Evolutionary conservation across 2,797 vertebrate species (phyloP).

Genomic region (Pachyuromys duprasi): DNA sequence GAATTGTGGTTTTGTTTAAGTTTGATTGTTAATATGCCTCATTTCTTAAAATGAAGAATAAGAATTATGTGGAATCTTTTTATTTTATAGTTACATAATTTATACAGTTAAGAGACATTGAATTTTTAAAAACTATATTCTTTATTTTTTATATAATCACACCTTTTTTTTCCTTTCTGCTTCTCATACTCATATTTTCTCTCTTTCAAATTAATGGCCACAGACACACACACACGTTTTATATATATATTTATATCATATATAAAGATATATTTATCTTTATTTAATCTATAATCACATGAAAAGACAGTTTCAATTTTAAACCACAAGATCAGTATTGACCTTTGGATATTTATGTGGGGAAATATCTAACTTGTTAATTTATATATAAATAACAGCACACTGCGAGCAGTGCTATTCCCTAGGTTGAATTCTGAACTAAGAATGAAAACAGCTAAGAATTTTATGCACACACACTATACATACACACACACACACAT

Average conservation of each 20-base stretch:
- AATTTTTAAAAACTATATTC: neutral
- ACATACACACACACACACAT: too few species aligned
- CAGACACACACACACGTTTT: too few species aligned
- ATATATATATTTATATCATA: too few species aligned
- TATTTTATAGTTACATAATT: neutral
- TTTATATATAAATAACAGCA: neutral
- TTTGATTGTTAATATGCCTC: neutral
- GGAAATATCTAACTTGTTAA: neutral
- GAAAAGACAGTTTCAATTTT: neutral
- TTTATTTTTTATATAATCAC: neutral
- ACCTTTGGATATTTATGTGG: neutral
- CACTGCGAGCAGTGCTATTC: neutral
- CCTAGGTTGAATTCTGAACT: neutral
- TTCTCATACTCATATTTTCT: neutral
- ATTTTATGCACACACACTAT: too few species aligned
- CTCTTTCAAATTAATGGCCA: neutral
- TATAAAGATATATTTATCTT: too few species aligned
- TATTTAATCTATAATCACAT: neutral
- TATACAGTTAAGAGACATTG: neutral
- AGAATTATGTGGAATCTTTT: neutral
- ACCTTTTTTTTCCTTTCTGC: neutral
- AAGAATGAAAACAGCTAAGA: neutral
- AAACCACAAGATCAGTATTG: neutral
- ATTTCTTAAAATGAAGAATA: neutral
- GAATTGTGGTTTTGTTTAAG: neutral